Base-by-base conservation (phyloP, 2,113 vertebrate genomes). In the Notothenia rossii region DNA sequence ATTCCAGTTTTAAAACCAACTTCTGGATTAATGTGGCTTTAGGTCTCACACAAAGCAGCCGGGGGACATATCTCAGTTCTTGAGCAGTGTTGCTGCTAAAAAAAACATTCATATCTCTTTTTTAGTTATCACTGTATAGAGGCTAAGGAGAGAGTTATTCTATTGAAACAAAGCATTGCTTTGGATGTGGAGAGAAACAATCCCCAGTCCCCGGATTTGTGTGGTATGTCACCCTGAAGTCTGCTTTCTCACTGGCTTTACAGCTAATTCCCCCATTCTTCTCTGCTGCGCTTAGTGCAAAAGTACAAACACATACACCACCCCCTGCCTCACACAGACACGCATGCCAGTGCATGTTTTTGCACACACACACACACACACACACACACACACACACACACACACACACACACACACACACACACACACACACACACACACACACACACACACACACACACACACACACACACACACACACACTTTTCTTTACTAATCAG, bases 401-500 rank as follows among this genome's bases (percentile, higher is more conserved):
- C 84, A 66, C 82, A 82, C 75, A 75, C 56, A 58, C 65, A 62
- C 49, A 59, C 54, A 60, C 69, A 18, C 69, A 59, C 49, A 56
- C 75, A 51, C 75, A 46, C 73, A 45, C 50, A 60, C 66, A 62
- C 62, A 71, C 48, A 71, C 79, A 71, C 74, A 75, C 82, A 86
- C 78, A 84, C 85, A 79, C 78, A 74, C 78, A 81, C 79, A 84
- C 85, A 79, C 70, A 85, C 72, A 83, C 84, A 79, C 85, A 88
- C 85, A 84, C 81, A 40, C 36, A 40, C 36, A 40, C 36, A 40
- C 36, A 40, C 36, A 40, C 36, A 40, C 36, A 40, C 85, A 79
- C 78, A 74, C 78, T 7, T 78, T 80, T 91, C 86, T 91, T 88
- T 81, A 86, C 91, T 95, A 95, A 94, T 94, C 92, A 91, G 91